A percentile compares a stretch with the other conserved stretches of the same genome.
These are phyloP conservation scores for Acanthis flammea DNA, from an alignment of 2,797 vertebrate species.

Conservation along the genomic window DNA sequence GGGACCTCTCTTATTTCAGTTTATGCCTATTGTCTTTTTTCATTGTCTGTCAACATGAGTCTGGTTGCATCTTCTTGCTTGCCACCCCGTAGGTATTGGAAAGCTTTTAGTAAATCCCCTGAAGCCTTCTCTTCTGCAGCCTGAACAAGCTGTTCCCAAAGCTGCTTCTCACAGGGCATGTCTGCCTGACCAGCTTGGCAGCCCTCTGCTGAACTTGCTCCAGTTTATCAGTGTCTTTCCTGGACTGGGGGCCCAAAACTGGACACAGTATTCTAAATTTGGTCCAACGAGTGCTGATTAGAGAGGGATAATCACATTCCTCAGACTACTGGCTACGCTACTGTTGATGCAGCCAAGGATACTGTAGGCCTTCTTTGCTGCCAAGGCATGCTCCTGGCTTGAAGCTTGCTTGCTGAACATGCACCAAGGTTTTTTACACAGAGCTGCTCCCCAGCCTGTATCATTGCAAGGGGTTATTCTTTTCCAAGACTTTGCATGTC, in stretches of 20 bases:
- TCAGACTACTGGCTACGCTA: slow-evolving; percentile 51
- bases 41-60: not conserved
- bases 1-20: not conserved
- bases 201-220: not conserved
- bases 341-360: slow-evolving; percentile 43
- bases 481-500: not conserved
- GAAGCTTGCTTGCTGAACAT: not conserved
- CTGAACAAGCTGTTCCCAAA: slow-evolving; percentile 29
- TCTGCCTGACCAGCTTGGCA: slow-evolving; percentile 36
- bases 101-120: not conserved
- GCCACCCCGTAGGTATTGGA: not conserved
- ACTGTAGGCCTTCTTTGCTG: slow-evolving; percentile 24
- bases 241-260: slow-evolving; percentile 9
- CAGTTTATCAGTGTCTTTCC: slow-evolving; percentile 35
- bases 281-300: slow-evolving; percentile 35
- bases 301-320: slow-evolving; percentile 50
- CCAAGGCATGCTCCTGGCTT: slow-evolving; percentile 59
- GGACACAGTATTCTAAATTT: slow-evolving; percentile 9
- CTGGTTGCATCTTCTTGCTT: not conserved
- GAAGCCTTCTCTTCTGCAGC: not conserved
- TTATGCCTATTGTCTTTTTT: not conserved
- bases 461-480: not conserved
- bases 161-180: not conserved
- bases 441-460: not conserved
- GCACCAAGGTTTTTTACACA: not conserved